A percentile compares a stretch with the other conserved stretches of the same genome.
These are phyloP conservation scores for Brachionus calyciflorus DNA, from an alignment of 1,140 invertebrate genomes.

Conservation along the genomic window DNA sequence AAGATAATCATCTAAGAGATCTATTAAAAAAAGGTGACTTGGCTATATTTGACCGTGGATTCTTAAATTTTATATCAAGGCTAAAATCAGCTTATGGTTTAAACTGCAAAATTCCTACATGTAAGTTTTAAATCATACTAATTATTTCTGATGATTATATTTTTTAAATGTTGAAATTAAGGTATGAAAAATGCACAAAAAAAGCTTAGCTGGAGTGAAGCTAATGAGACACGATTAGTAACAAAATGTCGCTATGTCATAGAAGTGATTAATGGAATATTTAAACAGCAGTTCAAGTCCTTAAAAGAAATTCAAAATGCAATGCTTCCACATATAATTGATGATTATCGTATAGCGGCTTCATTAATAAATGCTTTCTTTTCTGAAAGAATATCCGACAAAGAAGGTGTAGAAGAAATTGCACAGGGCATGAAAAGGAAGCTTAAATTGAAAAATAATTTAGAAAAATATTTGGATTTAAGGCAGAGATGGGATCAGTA, in stretches of 20 bases:
- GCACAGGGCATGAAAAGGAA: neutral
- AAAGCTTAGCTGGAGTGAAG: neutral
- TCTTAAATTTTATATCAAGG: constrained; percentile 3
- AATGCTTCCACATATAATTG: neutral
- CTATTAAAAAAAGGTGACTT: constrained; percentile 10
- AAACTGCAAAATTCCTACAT: constrained; percentile 8
- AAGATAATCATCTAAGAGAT: constrained; percentile 16
- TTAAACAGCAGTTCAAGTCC: too few species aligned
- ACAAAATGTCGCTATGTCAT: neutral
- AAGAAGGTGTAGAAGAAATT: too few species aligned
- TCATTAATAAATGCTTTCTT: neutral
- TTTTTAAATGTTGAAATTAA: too few species aligned
- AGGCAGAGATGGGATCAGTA: too few species aligned
- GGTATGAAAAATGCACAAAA: neutral
- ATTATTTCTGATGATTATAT: constrained; percentile 1
- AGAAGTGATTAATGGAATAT: neutral
- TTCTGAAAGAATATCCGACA: neutral
- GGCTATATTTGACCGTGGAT: constrained; percentile 1
- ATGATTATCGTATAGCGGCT: neutral
- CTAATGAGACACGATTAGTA: neutral
- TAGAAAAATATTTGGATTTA: neutral
- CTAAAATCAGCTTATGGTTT: constrained; percentile 3
- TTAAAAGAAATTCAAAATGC: neutral
- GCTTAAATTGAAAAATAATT: neutral
- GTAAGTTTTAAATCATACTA: constrained; percentile 12